These are phyloP conservation scores for Mionectes olivaceus DNA, from an alignment of 2,797 vertebrate species.

Conservation along the genomic window DNA sequence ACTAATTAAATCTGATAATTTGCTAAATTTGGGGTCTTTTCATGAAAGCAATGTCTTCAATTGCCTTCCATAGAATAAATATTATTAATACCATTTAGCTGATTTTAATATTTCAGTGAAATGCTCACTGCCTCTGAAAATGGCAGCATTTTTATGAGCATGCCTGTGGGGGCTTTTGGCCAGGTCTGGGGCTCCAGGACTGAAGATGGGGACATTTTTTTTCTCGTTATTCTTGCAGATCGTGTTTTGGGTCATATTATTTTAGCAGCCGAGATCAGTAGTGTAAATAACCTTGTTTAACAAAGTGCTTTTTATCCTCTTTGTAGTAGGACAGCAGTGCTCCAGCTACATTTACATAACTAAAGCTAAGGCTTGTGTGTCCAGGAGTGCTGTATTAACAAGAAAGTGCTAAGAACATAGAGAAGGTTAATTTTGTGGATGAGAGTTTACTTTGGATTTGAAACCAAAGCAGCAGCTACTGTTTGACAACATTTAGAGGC, in stretches of 20 bases:
- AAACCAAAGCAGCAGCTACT: background rate
- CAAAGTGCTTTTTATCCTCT: background rate
- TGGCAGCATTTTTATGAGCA: background rate
- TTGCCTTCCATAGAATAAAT: background rate
- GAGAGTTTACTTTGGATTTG: background rate
- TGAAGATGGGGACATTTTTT: background rate
- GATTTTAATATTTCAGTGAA: background rate
- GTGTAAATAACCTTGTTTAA: background rate
- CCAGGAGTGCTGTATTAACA: background rate
- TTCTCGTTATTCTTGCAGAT: background rate
- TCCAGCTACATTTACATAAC: background rate
- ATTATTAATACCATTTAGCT: background rate
- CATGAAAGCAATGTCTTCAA: background rate
- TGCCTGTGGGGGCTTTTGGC: background rate
- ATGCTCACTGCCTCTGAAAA: background rate
- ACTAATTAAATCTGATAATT: background rate
- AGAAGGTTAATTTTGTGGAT: constrained; percentile 4
- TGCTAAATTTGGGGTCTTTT: background rate
- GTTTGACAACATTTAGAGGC: background rate
- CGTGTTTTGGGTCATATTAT: background rate
- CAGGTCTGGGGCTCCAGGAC: background rate
- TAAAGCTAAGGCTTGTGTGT: background rate
- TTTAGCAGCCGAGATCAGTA: background rate
- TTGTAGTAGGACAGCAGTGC: background rate
- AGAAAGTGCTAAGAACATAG: background rate